phyloP scores from a whole-genome alignment of 2,797 vertebrate genomes.

The Parauchenoglanis punctatus region DNA sequence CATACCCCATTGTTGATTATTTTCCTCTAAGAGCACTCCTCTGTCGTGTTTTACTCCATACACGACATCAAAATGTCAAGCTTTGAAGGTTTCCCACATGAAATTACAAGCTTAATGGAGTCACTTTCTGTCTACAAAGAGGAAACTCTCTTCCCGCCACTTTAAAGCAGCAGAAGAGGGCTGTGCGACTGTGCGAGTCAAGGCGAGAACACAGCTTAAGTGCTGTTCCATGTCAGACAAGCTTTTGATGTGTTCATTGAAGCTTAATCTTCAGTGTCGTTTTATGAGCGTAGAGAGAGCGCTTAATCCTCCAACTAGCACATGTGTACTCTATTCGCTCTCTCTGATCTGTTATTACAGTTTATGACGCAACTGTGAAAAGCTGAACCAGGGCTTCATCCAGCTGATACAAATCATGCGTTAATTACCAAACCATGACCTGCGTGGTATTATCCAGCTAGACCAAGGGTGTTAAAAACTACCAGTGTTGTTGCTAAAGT shows the following conservation, averaged over 20 bases:
- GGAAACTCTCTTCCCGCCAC: not conserved
- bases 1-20: not conserved
- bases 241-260: slow-evolving; percentile 28
- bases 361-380: slow-evolving; percentile 13
- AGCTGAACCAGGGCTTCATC: not conserved
- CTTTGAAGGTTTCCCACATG: not conserved
- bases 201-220: slow-evolving; percentile 42
- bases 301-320: slow-evolving; percentile 22
- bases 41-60: not conserved
- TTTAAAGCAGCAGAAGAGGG: slow-evolving; percentile 19
- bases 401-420: slow-evolving; percentile 20
- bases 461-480: not conserved
- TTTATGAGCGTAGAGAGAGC: slow-evolving; percentile 28
- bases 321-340: slow-evolving; percentile 14
- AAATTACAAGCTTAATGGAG: slow-evolving; percentile 35
- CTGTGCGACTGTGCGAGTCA: not conserved
- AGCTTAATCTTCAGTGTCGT: slow-evolving; percentile 46
- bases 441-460: not conserved
- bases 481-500: not conserved
- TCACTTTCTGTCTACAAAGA: not conserved
- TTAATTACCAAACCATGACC: slow-evolving; percentile 29
- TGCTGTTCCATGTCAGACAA: slow-evolving; percentile 40
- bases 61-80: not conserved
- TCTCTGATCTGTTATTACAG: slow-evolving; percentile 31
- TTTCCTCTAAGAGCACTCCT: not conserved